Evolutionary conservation across 2,797 vertebrate genomes (phyloP).

Genomic region (Coregonus ussuriensis): DNA sequence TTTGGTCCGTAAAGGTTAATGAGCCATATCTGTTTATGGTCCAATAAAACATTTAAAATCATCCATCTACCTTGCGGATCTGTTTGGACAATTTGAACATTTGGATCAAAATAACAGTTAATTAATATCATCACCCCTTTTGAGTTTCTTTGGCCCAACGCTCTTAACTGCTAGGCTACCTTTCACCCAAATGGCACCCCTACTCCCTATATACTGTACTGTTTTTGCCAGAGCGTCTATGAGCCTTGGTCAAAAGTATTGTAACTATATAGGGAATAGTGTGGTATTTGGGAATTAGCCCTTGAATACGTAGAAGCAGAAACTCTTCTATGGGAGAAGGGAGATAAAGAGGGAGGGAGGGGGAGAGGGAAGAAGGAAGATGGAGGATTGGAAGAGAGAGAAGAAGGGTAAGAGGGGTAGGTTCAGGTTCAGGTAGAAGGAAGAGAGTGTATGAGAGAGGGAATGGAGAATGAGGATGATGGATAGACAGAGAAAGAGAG

Average conservation of each 20-base stretch:
- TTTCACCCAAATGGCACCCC: not conserved
- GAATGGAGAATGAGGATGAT: not conserved
- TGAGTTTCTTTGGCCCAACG: too few species aligned
- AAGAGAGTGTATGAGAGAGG: constrained; percentile 22
- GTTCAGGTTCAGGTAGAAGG: constrained; percentile 34
- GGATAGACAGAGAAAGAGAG: constrained; percentile 44
- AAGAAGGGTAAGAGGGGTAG: constrained; percentile 2
- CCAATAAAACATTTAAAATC: too few species aligned
- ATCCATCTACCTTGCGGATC: too few species aligned
- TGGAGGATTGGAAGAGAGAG: not conserved
- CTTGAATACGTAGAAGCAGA: not conserved
- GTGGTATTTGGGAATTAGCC: not conserved
- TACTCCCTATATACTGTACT: not conserved
- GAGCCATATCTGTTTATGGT: too few species aligned
- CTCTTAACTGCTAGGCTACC: not conserved
- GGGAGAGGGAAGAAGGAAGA: not conserved
- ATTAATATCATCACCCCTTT: too few species aligned
- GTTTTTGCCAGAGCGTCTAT: not conserved
- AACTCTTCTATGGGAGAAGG: not conserved
- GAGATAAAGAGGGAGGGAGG: not conserved
- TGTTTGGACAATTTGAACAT: too few species aligned
- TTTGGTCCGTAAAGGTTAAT: too few species aligned
- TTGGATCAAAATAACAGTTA: too few species aligned
- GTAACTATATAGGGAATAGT: not conserved
- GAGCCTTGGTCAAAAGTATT: not conserved